Evolutionary conservation across 2,888 invertebrate species (phyloP).

Genomic region (Amiota communis): DNA sequence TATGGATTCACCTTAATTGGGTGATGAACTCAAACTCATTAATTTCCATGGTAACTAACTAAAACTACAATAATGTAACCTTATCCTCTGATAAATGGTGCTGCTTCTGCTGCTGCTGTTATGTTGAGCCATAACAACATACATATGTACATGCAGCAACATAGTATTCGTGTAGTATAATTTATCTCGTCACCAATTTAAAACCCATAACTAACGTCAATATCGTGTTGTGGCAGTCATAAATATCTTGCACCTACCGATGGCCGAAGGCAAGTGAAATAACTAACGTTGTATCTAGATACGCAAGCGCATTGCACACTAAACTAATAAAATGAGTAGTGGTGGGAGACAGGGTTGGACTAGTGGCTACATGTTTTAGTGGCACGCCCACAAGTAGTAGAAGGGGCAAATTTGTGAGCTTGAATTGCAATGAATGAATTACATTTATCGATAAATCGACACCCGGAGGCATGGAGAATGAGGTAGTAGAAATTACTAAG

Average conservation of each 20-base stretch:
- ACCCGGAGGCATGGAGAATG: constrained; percentile 12
- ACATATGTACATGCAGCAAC: constrained; percentile 1
- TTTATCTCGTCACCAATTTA: constrained; percentile 27
- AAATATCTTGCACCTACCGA: constrained; percentile 18
- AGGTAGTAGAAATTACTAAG: neutral
- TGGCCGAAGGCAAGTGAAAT: neutral
- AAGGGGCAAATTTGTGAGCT: constrained; percentile 1
- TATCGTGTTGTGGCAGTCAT: constrained; percentile 6
- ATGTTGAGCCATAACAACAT: no score
- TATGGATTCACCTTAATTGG: neutral
- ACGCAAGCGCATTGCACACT: neutral
- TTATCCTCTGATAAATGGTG: no score
- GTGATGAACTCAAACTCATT: neutral
- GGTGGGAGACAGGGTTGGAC: neutral
- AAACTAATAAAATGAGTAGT: constrained; percentile 9
- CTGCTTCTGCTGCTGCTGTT: no score
- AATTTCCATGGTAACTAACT: neutral
- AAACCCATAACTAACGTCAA: constrained; percentile 29
- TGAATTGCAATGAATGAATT: constrained; percentile 14
- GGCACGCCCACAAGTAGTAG: constrained; percentile 13
- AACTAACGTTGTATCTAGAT: neutral
- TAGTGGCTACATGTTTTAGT: neutral
- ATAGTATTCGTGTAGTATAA: neutral
- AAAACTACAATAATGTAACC: neutral
- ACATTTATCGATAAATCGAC: constrained; percentile 24